Base-by-base conservation (phyloP, 2,888 invertebrate genomes). In the Belgica antarctica region DNA sequence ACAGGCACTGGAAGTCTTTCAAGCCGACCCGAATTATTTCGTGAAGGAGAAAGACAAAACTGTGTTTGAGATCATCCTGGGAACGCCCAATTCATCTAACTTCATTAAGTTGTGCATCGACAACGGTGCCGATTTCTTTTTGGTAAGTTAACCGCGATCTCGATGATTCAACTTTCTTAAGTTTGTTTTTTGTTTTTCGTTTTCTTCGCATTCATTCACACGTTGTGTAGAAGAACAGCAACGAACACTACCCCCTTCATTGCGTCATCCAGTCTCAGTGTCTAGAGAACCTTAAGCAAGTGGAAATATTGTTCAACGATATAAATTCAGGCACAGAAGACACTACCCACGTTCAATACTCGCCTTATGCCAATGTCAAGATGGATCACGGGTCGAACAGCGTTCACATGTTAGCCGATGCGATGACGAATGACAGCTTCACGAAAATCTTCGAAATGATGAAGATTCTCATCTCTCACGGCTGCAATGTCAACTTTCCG, bases 401-500 rank as follows among this genome's bases (percentile, higher is more conserved):
- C 1, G 31, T 68, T 22, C 68, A 68, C 34, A 57, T 57, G 25
- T 34, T 68, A 5, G 34, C 34, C 2, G 68, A 68, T 5, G 25
- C 8, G 4, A 28, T 68, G 2, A 34, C 17, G 5, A 34, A 52
- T 27, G 68, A 68, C 19, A 57, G 27, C n/a, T 57, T 28, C 25
- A 34, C 52, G 10, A 19, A 8, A 10, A 57, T 68, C 12, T 68
- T 68, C 52, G 31, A 47, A 12, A 46, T 68, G 46, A 68, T 68
- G n/a, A 68, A 52, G 47, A 68, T 68, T n/a, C 47, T 68, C 17
- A 17, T 57, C 17, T 28, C 28, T 4, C 17, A 68, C 15, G 68
- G 68, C 12, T 68, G 68, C 19, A 68, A 68, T 57, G 68, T 47
- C n/a, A 68, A 68, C 15, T 57, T n/a, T 47, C 68, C 68, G 27